These are phyloP conservation scores for Hetaerina titia DNA, from an alignment of 2,888 invertebrate species.

Conservation along the genomic window DNA sequence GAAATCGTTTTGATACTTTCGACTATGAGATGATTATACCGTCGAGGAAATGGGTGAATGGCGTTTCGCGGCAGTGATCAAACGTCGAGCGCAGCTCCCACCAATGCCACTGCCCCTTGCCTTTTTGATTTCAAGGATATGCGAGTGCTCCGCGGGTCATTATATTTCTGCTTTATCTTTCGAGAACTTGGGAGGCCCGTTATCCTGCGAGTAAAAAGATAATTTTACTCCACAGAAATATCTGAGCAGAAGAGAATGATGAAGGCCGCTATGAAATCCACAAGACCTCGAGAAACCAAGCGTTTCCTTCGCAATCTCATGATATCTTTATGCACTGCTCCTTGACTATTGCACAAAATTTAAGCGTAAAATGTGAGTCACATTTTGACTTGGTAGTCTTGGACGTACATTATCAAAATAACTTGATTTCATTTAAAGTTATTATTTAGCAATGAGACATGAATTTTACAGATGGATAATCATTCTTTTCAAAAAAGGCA, in stretches of 20 bases:
- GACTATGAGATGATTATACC: neutral
- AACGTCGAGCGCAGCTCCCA: neutral
- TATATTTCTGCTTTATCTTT: neutral
- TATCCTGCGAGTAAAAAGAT: neutral
- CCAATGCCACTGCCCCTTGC: neutral
- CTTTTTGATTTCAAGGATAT: constrained; percentile 19
- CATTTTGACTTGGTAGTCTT: no score
- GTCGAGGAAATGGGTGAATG: constrained; percentile 29
- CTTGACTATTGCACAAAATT: neutral
- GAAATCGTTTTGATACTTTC: constrained; percentile 35
- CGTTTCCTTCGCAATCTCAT: neutral
- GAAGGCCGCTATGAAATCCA: neutral
- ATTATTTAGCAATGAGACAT: no score
- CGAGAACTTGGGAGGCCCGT: neutral
- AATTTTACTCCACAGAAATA: neutral
- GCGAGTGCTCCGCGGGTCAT: neutral
- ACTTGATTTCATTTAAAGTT: no score
- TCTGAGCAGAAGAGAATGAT: neutral
- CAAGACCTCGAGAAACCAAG: neutral
- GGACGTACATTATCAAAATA: no score
- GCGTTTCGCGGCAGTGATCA: neutral
- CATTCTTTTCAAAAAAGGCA: no score
- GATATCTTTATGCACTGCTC: neutral
- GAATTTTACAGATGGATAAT: no score
- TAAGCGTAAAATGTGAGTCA: neutral